Percentiles rank a stretch among this genome's conserved stretches.
phyloP scores from a whole-genome alignment of 2,113 vertebrate genomes.

The Macaca fascicularis region T2T-MFA8v1.1 NC_088378.1:37236501-37237000 shows the following conservation, averaged over 20 bases:
- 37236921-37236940: not conserved
- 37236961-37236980: not conserved
- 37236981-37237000: not conserved
- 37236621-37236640: not conserved
- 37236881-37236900: not conserved
- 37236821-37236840: not conserved
- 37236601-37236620: not conserved
- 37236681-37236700: not conserved
- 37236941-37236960: not conserved
- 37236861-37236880: not conserved
- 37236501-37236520: not conserved
- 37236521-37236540: not conserved
- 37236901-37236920: not conserved
- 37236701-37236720: not conserved
- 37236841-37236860: not conserved
- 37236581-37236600: constrained; percentile 14
- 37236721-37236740: not conserved
- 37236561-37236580: not conserved
- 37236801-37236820: not conserved
- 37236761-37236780: not conserved
- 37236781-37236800: not conserved
- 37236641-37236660: not conserved
- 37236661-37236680: not conserved
- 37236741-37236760: not conserved
- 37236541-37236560: constrained; percentile 33